Percentiles rank a stretch among this genome's conserved stretches.
These are phyloP conservation scores for Gonioctena quinquepunctata DNA, from an alignment of 1,140 invertebrate species.

Conservation along the genomic window DNA sequence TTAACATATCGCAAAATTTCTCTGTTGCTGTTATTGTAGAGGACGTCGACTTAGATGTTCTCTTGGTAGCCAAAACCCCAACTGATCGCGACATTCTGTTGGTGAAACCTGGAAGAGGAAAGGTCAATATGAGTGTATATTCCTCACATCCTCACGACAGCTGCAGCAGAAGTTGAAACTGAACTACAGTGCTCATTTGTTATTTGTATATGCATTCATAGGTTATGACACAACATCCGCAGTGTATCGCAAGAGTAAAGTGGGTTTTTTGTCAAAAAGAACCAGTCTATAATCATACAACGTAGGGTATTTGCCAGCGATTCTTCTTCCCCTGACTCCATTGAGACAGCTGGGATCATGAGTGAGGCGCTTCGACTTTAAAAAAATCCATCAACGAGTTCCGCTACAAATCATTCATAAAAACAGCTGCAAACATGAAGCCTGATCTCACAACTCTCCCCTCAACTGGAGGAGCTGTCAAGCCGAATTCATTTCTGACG, in stretches of 20 bases:
- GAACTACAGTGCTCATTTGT: too few relatives aligned
- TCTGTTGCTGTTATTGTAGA: not conserved
- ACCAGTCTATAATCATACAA: too few relatives aligned
- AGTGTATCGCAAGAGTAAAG: too few relatives aligned
- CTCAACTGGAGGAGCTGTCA: not conserved
- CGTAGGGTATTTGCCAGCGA: too few relatives aligned
- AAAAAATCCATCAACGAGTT: not conserved
- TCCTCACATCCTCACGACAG: too few relatives aligned
- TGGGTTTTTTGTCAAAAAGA: not conserved
- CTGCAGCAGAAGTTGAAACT: too few relatives aligned
- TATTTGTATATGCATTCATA: too few relatives aligned
- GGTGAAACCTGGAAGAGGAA: too few relatives aligned
- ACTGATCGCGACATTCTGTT: too few relatives aligned
- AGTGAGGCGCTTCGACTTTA: not conserved
- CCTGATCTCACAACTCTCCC: not conserved
- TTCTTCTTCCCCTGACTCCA: not conserved
- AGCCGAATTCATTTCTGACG: not conserved
- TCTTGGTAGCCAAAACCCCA: too few relatives aligned
- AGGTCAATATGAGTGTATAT: too few relatives aligned
- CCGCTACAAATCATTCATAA: not conserved
- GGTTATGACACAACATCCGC: too few relatives aligned
- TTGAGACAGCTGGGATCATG: not conserved
- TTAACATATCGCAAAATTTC: not conserved
- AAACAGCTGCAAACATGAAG: not conserved
- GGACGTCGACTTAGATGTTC: not conserved